Base-by-base conservation (phyloP, 1,140 invertebrate genomes). In the Nixonia krombeini region DNA sequence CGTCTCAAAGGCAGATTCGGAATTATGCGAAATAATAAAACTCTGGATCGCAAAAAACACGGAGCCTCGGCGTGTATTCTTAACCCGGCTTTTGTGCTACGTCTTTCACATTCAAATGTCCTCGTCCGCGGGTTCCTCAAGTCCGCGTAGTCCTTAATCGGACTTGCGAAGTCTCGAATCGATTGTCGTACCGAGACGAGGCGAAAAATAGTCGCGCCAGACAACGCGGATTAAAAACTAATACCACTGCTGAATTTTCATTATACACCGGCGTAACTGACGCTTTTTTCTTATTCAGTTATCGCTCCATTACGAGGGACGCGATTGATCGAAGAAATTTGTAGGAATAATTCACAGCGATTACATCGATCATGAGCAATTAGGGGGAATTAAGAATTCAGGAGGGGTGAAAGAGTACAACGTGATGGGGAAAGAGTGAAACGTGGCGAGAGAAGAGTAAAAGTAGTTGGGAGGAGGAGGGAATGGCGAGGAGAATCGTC, bases 61-160 rank as follows among this genome's bases (percentile, higher is more conserved):
- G 29, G n/a, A 23, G 10, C 25, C 25, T 44, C n/a, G n/a, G 40
- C 50, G 35, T 28, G 23, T 18, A 33, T 52, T 52, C 7, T 28
- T 0, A 1, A 26, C 35, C 18, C 4, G 38, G 6, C 21, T 38
- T 25, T 0, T 13, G 10, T 4, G 0, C 40, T 5, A 15, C 0
- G 2, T 40, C 44, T 56, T 56, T 56, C 35, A 40, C 1, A 56
- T 56, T 56, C 42, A 56, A 56, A 56, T 56, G 46, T 47, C 29
- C 52, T 56, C 47, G 40, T 56, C 52, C 47, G 23, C 33, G 29
- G 40, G 37, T 56, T 56, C 45, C 52, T 47, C 31, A 46, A 18
- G 31, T 13, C 37, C 25, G 25, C 17, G 38, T 46, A 17, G 8
- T 12, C n/a, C n/a, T n/a, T n/a, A n/a, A n/a, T n/a, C n/a, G n/a